phyloP scores from a whole-genome alignment of 92 coral and sea anemone genomes.

The Isaurus tuberculatus region DNA sequence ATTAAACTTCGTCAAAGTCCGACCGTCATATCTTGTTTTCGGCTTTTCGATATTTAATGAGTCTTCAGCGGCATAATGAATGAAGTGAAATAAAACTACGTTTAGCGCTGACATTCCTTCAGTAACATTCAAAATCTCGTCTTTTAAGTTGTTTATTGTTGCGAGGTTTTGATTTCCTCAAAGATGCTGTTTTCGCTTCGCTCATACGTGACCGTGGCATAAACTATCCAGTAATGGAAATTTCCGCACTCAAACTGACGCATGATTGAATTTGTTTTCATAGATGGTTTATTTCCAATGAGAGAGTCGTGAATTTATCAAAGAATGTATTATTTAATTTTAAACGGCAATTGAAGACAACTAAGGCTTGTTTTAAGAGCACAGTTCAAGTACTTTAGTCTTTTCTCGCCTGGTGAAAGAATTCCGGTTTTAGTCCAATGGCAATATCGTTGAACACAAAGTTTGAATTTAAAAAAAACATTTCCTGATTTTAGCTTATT shows the following conservation, averaged over 20 bases:
- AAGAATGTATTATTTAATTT: too few species aligned
- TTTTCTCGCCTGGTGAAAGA: background rate
- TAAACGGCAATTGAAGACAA: background rate
- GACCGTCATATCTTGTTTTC: background rate
- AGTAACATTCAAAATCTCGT: background rate
- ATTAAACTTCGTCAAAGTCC: background rate
- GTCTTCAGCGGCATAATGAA: background rate
- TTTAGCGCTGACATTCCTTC: background rate
- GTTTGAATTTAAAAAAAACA: background rate
- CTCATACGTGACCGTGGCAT: background rate
- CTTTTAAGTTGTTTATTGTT: too few species aligned
- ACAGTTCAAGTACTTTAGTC: background rate
- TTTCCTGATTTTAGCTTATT: conserved; percentile 1
- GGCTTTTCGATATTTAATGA: background rate
- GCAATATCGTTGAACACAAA: background rate
- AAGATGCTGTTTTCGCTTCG: background rate
- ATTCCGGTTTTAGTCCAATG: background rate
- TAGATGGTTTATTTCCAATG: too few species aligned
- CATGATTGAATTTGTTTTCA: too few species aligned
- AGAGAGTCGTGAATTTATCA: too few species aligned
- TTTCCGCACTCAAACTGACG: too few species aligned
- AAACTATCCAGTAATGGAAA: background rate
- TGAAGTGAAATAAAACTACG: background rate
- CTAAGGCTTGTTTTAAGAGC: background rate
- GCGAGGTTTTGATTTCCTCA: background rate